phyloP scores from a whole-genome alignment of 2,888 invertebrate species.

The Orthosia cruda region DNA sequence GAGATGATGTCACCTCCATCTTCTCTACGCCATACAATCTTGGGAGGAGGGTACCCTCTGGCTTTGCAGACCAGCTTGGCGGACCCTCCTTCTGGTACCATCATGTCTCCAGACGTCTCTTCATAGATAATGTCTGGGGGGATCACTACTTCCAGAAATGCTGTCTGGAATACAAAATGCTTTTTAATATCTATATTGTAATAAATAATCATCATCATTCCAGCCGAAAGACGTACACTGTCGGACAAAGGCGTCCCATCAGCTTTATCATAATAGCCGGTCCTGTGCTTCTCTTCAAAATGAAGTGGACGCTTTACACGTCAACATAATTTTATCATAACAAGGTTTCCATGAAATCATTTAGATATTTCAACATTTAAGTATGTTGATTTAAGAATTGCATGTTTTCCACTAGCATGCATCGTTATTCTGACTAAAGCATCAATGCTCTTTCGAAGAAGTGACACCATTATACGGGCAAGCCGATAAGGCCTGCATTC shows the following conservation, averaged over 20 bases:
- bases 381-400: slow-evolving; percentile 32
- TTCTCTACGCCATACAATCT: slow-evolving; percentile 97
- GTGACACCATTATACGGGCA: slow-evolving; percentile 41
- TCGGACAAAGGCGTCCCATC: neutral
- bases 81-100: slow-evolving; percentile 98
- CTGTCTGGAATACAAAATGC: slow-evolving; percentile 92
- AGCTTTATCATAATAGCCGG: neutral
- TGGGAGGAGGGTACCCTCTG: slow-evolving; percentile 96
- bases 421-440: slow-evolving; percentile 29
- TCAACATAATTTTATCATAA: neutral
- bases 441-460: slow-evolving; percentile 42
- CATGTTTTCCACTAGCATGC: slow-evolving; percentile 29
- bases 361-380: neutral
- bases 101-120: slow-evolving; percentile 98
- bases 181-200: neutral
- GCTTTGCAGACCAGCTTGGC: slow-evolving; percentile 97
- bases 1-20: slow-evolving; percentile 96
- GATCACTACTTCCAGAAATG: slow-evolving; percentile 97
- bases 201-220: neutral
- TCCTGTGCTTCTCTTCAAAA: neutral
- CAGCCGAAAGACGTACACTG: neutral
- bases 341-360: neutral
- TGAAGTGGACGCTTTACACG: neutral
- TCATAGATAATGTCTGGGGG: slow-evolving; percentile 97
- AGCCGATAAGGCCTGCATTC: slow-evolving; percentile 29